A percentile compares a stretch with the other conserved stretches of the same genome.
These are phyloP conservation scores for Drosophila infuscata DNA, from an alignment of 2,888 invertebrate genomes.

Conservation along the genomic window DNA sequence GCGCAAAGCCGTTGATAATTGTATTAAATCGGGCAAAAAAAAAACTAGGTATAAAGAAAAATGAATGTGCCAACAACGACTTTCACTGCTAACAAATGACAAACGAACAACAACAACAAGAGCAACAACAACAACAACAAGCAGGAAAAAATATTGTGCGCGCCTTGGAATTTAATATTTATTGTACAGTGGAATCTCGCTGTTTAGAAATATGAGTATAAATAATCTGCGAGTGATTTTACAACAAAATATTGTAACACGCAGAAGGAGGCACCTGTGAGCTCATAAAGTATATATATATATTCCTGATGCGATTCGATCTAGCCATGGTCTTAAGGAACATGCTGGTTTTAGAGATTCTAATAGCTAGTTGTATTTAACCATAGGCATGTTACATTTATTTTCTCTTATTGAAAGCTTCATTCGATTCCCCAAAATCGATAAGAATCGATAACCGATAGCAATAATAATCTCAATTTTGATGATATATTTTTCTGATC, in stretches of 20 bases:
- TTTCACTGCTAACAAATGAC: constrained; percentile 70
- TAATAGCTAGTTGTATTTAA: background rate
- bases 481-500: background rate
- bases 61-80: constrained; percentile 62
- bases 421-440: background rate
- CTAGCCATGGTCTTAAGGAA: background rate
- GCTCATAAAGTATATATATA: background rate
- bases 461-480: background rate
- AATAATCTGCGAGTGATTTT: background rate
- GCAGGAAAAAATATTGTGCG: constrained; percentile 35
- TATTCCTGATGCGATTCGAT: background rate
- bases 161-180: constrained; percentile 58
- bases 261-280: background rate
- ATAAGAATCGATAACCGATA: background rate
- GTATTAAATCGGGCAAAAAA: constrained; percentile 39
- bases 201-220: background rate
- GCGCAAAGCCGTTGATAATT: constrained; percentile 42
- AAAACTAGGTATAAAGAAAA: constrained; percentile 9
- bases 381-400: background rate
- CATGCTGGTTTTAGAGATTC: background rate
- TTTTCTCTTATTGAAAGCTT: background rate
- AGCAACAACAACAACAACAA: constrained; percentile 29
- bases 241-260: background rate
- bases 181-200: constrained; percentile 11
- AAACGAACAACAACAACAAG: constrained; percentile 19